A percentile compares a stretch with the other conserved stretches of the same genome.
Conservation (phyloP, 64 coral and sea anemone genomes). For the Catalaphyllia jardinei region DNA sequence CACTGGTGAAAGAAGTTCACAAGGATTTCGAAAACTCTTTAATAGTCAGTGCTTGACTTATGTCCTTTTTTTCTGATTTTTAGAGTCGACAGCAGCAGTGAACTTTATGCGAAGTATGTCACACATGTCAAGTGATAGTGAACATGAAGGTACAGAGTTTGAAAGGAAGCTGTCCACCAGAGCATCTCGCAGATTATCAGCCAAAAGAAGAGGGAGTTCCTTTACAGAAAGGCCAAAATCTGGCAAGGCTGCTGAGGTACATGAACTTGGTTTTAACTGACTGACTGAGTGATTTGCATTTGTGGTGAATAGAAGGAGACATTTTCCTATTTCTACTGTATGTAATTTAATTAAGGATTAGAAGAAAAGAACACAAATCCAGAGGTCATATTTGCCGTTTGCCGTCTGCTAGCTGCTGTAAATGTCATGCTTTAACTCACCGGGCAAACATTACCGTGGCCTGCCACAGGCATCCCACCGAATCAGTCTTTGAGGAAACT, state of each 20-base stretch:
- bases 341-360: no score
- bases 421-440: no score
- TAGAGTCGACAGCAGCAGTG: slow-evolving; percentile 67
- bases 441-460: no score
- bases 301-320: no score
- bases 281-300: background rate
- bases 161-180: slow-evolving; percentile 72
- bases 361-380: no score
- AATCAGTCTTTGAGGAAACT: no score
- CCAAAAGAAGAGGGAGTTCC: slow-evolving; percentile 44
- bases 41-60: background rate
- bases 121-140: slow-evolving; percentile 67
- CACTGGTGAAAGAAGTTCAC: no score
- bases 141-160: slow-evolving; percentile 53
- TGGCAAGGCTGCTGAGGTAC: background rate
- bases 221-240: slow-evolving; percentile 54
- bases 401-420: no score
- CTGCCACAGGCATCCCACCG: no score
- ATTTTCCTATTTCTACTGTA: no score
- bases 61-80: background rate
- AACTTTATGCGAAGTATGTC: slow-evolving; percentile 87
- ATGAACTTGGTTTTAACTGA: background rate
- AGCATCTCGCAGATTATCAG: slow-evolving; percentile 78
- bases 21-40: background rate
- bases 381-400: no score